Conservation (phyloP, 1,140 invertebrate genomes). For the Paralvinella palmiformis region DNA sequence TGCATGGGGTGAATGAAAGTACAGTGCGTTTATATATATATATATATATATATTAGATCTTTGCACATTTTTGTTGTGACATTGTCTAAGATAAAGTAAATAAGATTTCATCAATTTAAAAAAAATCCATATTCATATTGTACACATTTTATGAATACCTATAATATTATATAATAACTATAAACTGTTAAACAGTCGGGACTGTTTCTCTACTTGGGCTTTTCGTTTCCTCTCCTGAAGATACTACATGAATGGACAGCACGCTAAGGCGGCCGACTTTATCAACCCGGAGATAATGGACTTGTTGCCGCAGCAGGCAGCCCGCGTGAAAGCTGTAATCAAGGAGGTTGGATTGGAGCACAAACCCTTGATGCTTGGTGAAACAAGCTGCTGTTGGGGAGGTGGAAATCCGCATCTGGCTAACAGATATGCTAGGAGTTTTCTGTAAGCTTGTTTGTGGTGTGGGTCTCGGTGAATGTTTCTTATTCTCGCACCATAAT, state of each 20-base stretch:
- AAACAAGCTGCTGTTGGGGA: constrained; percentile 70
- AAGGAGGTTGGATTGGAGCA: background rate
- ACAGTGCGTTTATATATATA: too few species aligned
- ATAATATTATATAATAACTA: too few species aligned
- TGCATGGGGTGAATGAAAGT: too few species aligned
- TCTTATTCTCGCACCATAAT: too few species aligned
- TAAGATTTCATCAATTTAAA: too few species aligned
- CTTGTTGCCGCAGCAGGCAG: constrained; percentile 54
- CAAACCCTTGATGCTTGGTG: constrained; percentile 64
- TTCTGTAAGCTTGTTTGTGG: constrained; percentile 46
- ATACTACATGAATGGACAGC: constrained; percentile 68
- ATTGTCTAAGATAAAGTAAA: too few species aligned
- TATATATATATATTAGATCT: too few species aligned
- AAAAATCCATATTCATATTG: too few species aligned
- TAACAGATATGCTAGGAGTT: constrained; percentile 64
- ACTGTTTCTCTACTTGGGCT: too few species aligned
- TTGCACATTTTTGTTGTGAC: too few species aligned
- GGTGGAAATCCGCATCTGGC: constrained; percentile 67
- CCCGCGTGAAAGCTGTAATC: constrained; percentile 33
- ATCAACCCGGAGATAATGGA: constrained; percentile 61
- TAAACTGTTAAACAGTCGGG: too few species aligned
- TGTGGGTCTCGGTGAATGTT: background rate
- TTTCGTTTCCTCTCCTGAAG: constrained; percentile 46
- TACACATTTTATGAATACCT: too few species aligned
- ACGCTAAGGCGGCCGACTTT: constrained; percentile 60